Evolutionary conservation across 1,140 invertebrate genomes (phyloP).

Genomic region (Thaumetopoea pityocampa): DNA sequence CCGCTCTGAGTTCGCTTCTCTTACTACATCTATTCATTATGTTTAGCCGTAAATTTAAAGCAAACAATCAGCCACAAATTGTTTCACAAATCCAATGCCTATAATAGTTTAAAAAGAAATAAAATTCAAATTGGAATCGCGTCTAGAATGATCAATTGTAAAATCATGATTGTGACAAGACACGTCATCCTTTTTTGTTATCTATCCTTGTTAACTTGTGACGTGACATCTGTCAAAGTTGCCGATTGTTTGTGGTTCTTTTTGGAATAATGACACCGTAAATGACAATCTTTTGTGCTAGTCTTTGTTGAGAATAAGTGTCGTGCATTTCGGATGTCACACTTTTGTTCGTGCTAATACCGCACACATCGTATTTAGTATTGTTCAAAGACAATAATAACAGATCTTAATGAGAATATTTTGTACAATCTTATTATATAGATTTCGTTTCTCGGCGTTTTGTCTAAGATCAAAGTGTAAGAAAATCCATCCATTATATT

Average conservation of each 20-base stretch:
- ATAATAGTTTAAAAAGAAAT: neutral
- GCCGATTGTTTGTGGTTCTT: constrained; percentile 63
- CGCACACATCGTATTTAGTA: constrained; percentile 32
- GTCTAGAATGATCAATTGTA: neutral
- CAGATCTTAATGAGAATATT: constrained; percentile 18
- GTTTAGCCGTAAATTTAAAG: too few species aligned
- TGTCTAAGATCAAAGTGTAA: too few species aligned
- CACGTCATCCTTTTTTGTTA: constrained; percentile 66
- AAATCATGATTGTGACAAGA: constrained; percentile 23
- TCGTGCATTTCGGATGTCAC: constrained; percentile 49
- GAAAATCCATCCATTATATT: too few species aligned
- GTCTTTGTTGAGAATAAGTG: constrained; percentile 56
- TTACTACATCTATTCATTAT: too few species aligned
- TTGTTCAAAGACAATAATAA: constrained; percentile 23
- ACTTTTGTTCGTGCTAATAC: constrained; percentile 45
- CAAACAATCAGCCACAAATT: too few species aligned
- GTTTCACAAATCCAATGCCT: neutral
- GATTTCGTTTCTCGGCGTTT: too few species aligned
- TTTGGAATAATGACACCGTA: constrained; percentile 55
- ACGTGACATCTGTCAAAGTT: constrained; percentile 65
- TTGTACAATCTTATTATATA: neutral
- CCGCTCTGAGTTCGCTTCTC: too few species aligned
- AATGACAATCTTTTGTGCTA: constrained; percentile 60
- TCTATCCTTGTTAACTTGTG: too few species aligned
- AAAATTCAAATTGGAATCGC: constrained; percentile 1